These are phyloP conservation scores for Enteromius radiatus DNA, from an alignment of 2,797 vertebrate genomes.

Conservation along the genomic window DNA sequence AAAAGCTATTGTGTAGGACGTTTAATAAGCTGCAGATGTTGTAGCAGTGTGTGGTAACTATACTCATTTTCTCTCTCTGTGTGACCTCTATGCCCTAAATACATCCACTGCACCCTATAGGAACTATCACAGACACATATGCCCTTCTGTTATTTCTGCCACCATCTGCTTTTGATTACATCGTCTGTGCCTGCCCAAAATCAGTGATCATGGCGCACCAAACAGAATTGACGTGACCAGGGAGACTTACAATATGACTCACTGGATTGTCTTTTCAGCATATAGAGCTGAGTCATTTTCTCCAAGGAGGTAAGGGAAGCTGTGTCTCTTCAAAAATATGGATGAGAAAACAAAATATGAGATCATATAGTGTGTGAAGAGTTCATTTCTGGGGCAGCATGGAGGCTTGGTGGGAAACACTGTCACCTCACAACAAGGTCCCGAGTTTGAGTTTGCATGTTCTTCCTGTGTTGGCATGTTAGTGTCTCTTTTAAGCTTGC, in stretches of 20 bases:
- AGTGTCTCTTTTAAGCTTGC: background rate
- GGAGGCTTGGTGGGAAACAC: background rate
- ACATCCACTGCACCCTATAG: background rate
- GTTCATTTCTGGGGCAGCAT: constrained; percentile 13
- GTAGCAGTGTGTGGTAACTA: constrained; percentile 19
- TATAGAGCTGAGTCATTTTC: background rate
- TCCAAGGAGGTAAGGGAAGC: background rate
- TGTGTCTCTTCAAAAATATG: background rate
- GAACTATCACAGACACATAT: background rate
- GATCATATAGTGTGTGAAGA: background rate
- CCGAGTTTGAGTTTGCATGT: background rate
- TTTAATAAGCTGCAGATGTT: constrained; percentile 45
- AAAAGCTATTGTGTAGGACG: background rate
- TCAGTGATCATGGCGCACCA: constrained; percentile 12
- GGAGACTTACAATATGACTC: background rate
- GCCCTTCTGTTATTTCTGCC: background rate
- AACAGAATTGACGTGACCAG: background rate
- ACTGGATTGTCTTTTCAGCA: background rate
- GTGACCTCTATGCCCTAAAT: constrained; percentile 15
- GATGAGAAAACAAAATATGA: background rate
- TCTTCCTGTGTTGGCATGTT: background rate
- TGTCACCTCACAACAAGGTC: background rate
- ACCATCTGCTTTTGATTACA: constrained; percentile 16
- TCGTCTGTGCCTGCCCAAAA: constrained; percentile 26
- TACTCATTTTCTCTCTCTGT: constrained; percentile 33